These are phyloP conservation scores for Pagrus major DNA, from an alignment of 2,113 vertebrate species.

Conservation along the genomic window DNA sequence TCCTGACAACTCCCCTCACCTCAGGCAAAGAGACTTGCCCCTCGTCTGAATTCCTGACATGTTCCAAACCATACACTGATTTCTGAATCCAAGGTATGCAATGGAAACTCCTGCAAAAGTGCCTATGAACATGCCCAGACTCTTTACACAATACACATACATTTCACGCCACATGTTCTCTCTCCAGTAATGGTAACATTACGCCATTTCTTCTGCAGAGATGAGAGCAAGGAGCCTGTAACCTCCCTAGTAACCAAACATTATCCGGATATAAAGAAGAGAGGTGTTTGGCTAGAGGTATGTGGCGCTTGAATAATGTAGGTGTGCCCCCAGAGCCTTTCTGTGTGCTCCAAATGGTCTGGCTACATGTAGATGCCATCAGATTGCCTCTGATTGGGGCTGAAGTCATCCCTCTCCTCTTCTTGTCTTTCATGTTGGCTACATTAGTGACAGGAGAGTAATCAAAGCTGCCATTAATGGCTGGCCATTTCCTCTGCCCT, in stretches of 20 bases:
- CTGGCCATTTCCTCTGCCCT: constrained; percentile 75
- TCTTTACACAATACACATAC: not conserved
- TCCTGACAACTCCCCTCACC: no score
- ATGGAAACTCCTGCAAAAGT: not conserved
- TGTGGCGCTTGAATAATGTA: constrained; percentile 18
- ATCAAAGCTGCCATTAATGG: constrained; percentile 81
- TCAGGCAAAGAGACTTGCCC: no score
- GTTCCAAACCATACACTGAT: no score
- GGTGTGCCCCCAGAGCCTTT: not conserved
- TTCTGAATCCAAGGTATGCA: no score
- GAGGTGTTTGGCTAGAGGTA: constrained; percentile 6
- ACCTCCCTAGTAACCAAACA: not conserved
- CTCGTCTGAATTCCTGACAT: no score
- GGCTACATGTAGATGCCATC: constrained; percentile 60
- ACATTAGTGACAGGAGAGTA: constrained; percentile 81
- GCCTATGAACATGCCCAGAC: not conserved
- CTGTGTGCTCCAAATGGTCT: constrained; percentile 51
- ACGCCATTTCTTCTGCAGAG: constrained; percentile 10
- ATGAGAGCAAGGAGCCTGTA: constrained; percentile 43
- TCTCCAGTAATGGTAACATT: not conserved
- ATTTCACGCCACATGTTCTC: not conserved
- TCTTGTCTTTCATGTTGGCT: constrained; percentile 78
- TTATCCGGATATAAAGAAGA: constrained; percentile 3
- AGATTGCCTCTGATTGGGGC: constrained; percentile 61
- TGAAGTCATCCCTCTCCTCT: constrained; percentile 65